Evolutionary conservation across 2,888 invertebrate species (phyloP).

Genomic region (Rugalucina vietnamica): DNA sequence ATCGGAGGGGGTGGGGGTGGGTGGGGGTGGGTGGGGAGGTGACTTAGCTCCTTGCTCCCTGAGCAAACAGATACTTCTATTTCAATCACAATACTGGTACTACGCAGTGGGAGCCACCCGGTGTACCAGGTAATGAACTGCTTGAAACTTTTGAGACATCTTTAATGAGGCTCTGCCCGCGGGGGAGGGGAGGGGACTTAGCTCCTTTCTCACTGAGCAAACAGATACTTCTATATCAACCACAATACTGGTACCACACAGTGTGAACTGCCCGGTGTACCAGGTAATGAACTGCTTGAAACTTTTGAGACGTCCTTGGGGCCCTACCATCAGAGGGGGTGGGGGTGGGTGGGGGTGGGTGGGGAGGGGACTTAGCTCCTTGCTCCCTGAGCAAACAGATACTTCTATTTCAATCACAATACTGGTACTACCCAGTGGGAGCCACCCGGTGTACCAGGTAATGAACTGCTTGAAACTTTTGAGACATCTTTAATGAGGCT

Average conservation of each 20-base stretch:
- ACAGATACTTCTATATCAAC: conserved; percentile 80
- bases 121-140: conserved; percentile 32
- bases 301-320: no score
- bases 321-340: no score
- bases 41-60: conserved; percentile 72
- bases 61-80: conserved; percentile 79
- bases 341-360: no score
- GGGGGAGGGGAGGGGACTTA: no score
- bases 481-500: no score
- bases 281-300: conserved; percentile 37
- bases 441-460: conserved; percentile 73
- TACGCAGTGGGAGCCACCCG: conserved; percentile 80
- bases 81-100: conserved; percentile 77
- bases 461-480: no score
- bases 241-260: conserved; percentile 77
- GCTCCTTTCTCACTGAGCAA: conserved; percentile 74
- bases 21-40: no score
- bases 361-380: no score
- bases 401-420: no score
- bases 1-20: no score
- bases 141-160: no score
- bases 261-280: conserved; percentile 76
- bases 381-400: conserved; percentile 72
- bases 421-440: conserved; percentile 80
- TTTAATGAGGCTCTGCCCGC: no score